Percentiles rank a stretch among this genome's conserved stretches.
Conservation (phyloP, 2,888 invertebrate species). For the Scaeva pyrastri region DNA sequence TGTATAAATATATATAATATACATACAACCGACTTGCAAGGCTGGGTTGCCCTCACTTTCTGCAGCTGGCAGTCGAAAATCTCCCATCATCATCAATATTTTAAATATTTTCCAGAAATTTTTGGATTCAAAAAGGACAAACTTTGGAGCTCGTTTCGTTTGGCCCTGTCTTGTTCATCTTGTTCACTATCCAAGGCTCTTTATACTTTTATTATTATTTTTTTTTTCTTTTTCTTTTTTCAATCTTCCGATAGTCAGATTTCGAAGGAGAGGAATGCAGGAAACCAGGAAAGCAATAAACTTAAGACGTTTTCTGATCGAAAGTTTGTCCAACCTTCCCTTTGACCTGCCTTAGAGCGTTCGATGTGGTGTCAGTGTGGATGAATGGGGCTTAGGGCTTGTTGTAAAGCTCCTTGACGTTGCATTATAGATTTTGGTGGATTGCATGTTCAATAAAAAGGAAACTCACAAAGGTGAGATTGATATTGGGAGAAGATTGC, state of each 20-base stretch:
- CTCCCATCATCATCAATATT: constrained; percentile 71
- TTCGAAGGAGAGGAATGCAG: constrained; percentile 29
- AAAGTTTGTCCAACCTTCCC: constrained; percentile 52
- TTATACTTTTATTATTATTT: not conserved
- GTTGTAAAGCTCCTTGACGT: constrained; percentile 70
- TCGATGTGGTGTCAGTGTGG: constrained; percentile 30
- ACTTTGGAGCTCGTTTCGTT: constrained; percentile 46
- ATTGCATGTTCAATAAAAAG: constrained; percentile 68
- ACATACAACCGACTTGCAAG: constrained; percentile 6
- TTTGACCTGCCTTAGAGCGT: not conserved
- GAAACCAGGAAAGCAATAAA: constrained; percentile 62
- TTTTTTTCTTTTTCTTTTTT: constrained; percentile 32
- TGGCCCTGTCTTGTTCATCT: not conserved
- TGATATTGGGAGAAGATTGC: not conserved
- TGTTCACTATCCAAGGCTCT: constrained; percentile 15
- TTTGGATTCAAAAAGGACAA: constrained; percentile 51
- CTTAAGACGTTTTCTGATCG: constrained; percentile 69
- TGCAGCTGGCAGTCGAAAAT: constrained; percentile 14
- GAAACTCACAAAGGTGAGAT: constrained; percentile 50
- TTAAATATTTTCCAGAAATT: constrained; percentile 43
- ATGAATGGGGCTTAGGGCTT: constrained; percentile 58
- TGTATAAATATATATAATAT: not conserved
- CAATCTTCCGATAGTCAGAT: constrained; percentile 62
- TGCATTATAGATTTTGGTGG: constrained; percentile 70
- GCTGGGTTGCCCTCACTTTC: not conserved